Evolutionary conservation across 1,140 invertebrate species (phyloP).

Genomic region (Eurosta solidaginis): DNA sequence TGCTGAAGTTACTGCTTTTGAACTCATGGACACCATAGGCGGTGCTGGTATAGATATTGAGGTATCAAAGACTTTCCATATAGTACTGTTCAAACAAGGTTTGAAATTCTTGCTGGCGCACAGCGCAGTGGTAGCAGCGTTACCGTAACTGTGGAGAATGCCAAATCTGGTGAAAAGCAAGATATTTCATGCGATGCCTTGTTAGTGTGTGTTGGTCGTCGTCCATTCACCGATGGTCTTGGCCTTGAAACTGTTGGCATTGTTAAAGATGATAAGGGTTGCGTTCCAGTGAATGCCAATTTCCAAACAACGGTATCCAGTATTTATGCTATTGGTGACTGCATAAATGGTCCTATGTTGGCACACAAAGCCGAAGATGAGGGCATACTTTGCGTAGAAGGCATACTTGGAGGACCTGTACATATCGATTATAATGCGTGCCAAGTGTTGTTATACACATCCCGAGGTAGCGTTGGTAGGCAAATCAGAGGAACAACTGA

Average conservation of each 20-base stretch:
- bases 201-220: constrained; percentile 92
- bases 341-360: constrained; percentile 98
- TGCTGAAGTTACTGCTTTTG: constrained; percentile 91
- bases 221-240: constrained; percentile 90
- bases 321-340: constrained; percentile 98
- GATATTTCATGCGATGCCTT: constrained; percentile 73
- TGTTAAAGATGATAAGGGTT: constrained; percentile 87
- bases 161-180: constrained; percentile 90
- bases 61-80: constrained; percentile 92
- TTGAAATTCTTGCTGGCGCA: constrained; percentile 92
- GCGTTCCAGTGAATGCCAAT: constrained; percentile 92
- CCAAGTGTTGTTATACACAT: constrained; percentile 99
- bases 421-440: constrained; percentile 99
- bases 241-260: constrained; percentile 94
- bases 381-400: constrained; percentile 97
- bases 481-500: constrained; percentile 94
- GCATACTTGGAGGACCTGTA: constrained; percentile 85
- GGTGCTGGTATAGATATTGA: constrained; percentile 96
- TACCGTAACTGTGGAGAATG: constrained; percentile 83
- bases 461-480: constrained; percentile 99
- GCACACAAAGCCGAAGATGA: constrained; percentile 99
- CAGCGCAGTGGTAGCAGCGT: constrained; percentile 72
- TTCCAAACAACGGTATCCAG: constrained; percentile 96
- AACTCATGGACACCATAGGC: constrained; percentile 90
- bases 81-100: constrained; percentile 91